Conservation (phyloP, 2,113 vertebrate genomes). For the Corvus moneduloides region DNA sequence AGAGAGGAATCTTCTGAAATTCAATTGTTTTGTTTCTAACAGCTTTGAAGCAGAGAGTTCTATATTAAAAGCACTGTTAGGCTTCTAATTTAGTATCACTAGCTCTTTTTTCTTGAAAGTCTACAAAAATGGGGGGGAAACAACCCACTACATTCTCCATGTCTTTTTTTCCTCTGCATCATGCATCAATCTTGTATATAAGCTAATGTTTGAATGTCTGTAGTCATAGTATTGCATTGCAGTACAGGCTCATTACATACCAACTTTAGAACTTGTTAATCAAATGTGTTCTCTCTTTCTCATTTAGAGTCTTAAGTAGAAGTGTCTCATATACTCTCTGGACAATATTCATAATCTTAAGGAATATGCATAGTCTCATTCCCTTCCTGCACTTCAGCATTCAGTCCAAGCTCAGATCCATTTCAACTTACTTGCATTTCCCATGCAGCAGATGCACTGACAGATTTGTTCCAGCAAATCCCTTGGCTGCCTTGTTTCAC, state of each 20-base stretch:
- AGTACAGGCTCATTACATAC: not conserved
- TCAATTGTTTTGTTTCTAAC: not conserved
- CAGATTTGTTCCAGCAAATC: not conserved
- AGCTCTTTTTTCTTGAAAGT: not conserved
- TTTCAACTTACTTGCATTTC: not conserved
- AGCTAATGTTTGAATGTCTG: not conserved
- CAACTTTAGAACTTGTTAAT: not conserved
- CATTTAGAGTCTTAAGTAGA: not conserved
- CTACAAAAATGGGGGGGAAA: rapidly evolving
- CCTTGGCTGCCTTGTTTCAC: not conserved
- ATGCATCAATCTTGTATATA: not conserved
- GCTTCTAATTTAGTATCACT: not conserved
- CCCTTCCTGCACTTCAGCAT: not conserved
- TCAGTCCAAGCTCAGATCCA: not conserved
- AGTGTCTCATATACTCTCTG: not conserved
- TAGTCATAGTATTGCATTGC: not conserved
- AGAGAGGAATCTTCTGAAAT: not conserved
- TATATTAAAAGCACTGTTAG: not conserved
- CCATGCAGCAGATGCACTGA: not conserved
- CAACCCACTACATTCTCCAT: not conserved
- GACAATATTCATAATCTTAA: not conserved
- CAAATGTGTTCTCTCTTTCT: not conserved
- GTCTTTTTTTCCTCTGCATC: not conserved
- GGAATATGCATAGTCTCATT: not conserved
- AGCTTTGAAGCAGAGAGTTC: not conserved